phyloP scores from a whole-genome alignment of 2,888 invertebrate genomes.

The Pteria penguin region DNA sequence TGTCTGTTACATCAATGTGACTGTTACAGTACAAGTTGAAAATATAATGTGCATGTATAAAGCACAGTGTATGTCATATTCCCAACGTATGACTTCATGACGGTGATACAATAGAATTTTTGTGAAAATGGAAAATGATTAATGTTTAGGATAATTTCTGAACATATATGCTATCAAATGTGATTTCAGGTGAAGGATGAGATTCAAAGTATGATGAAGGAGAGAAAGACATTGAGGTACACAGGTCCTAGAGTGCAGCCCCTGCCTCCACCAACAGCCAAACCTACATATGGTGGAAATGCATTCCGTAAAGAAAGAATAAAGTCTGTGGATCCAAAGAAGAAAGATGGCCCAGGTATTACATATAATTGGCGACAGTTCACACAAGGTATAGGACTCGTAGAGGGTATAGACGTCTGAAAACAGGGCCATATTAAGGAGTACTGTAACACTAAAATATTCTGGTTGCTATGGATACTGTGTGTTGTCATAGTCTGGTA shows the following conservation, averaged over 20 bases:
- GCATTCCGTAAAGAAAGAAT: slow-evolving; percentile 47
- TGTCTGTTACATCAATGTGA: too few species aligned
- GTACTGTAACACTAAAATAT: too few species aligned
- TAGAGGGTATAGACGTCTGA: slow-evolving; percentile 8
- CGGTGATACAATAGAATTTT: not conserved
- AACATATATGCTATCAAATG: not conserved
- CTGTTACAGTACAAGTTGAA: too few species aligned
- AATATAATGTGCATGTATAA: too few species aligned
- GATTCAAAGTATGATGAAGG: slow-evolving; percentile 66
- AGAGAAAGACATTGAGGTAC: slow-evolving; percentile 65
- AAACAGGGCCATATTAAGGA: too few species aligned
- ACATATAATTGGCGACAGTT: slow-evolving; percentile 53
- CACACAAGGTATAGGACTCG: slow-evolving; percentile 35
- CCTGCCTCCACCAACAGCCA: slow-evolving; percentile 61
- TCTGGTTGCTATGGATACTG: too few species aligned
- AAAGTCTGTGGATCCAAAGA: slow-evolving; percentile 38
- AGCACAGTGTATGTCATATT: not conserved
- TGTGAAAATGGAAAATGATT: not conserved
- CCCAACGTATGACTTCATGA: not conserved
- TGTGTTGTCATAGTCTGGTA: too few species aligned
- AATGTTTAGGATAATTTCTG: not conserved
- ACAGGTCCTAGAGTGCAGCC: slow-evolving; percentile 65
- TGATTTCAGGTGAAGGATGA: slow-evolving; percentile 63
- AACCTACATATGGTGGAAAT: slow-evolving; percentile 49
- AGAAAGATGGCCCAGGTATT: slow-evolving; percentile 39